Percentiles rank a stretch among this genome's conserved stretches.
phyloP scores from a whole-genome alignment of 35 echinoderm and acorn worm species.

The Apostichopus parvimensis region DNA sequence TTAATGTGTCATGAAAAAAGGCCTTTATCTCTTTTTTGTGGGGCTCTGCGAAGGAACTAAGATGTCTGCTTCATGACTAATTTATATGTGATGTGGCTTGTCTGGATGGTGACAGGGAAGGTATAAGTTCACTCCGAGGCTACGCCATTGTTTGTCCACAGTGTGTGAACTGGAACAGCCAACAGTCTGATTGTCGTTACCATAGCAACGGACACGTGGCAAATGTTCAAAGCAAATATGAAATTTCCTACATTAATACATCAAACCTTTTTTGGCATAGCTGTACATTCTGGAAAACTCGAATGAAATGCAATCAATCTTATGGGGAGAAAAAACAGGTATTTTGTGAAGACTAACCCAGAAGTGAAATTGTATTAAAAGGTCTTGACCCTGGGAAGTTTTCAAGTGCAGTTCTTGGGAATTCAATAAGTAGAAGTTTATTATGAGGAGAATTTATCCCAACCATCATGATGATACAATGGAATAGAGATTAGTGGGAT shows the following conservation, averaged over 20 bases:
- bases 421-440: too few relatives aligned
- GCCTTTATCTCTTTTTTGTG: not conserved
- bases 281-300: too few relatives aligned
- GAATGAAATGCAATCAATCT: too few relatives aligned
- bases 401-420: too few relatives aligned
- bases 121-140: not conserved
- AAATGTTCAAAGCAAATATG: not conserved
- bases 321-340: too few relatives aligned
- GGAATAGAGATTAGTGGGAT: too few relatives aligned
- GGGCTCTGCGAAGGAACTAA: not conserved
- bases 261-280: too few relatives aligned
- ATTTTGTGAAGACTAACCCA: too few relatives aligned
- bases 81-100: not conserved
- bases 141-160: not conserved
- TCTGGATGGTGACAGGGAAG: not conserved
- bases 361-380: too few relatives aligned
- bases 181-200: not conserved
- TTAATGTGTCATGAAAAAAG: conserved; percentile 3
- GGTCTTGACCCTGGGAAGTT: too few relatives aligned
- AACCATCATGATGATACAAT: too few relatives aligned
- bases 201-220: not conserved
- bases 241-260: not conserved
- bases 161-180: not conserved
- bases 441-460: too few relatives aligned
- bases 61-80: not conserved